These are phyloP conservation scores for Macrotrachela quadricornifera DNA, from an alignment of 1,140 invertebrate genomes.

Conservation along the genomic window DNA sequence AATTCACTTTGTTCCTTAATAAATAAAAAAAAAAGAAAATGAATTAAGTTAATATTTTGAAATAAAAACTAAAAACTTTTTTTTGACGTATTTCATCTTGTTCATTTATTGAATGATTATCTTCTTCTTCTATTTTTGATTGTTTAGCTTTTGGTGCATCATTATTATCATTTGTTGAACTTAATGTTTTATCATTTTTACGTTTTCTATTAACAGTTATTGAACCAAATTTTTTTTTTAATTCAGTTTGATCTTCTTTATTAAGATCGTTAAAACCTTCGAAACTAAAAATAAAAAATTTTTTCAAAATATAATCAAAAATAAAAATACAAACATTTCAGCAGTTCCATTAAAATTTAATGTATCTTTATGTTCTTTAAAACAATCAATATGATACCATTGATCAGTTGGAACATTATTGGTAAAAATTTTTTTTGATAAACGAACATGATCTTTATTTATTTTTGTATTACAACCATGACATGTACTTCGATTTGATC, in stretches of 20 bases:
- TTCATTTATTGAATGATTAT: too few relatives aligned
- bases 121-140: slow-evolving; percentile 7
- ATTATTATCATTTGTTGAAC: slow-evolving; percentile 18
- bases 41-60: neutral
- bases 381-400: slow-evolving; percentile 84
- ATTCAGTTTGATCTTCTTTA: slow-evolving; percentile 39
- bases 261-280: slow-evolving; percentile 29
- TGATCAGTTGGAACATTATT: slow-evolving; percentile 17
- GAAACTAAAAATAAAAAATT: neutral
- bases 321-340: neutral
- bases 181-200: slow-evolving; percentile 16
- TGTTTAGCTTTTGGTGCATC: slow-evolving; percentile 13
- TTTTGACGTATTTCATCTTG: slow-evolving; percentile 12
- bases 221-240: slow-evolving; percentile 1
- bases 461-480: slow-evolving; percentile 66
- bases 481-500: slow-evolving; percentile 57
- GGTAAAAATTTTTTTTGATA: neutral
- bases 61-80: slow-evolving; percentile 16
- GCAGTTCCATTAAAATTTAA: slow-evolving; percentile 38
- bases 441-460: slow-evolving; percentile 35
- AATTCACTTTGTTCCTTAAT: slow-evolving; percentile 53
- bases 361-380: slow-evolving; percentile 50
- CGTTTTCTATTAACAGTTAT: neutral
- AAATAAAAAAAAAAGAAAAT: too few relatives aligned
- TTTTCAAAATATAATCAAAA: too few relatives aligned